These are phyloP conservation scores for Apostichopus japonicus DNA, from an alignment of 35 echinoderm and acorn worm genomes.

Conservation along the genomic window DNA sequence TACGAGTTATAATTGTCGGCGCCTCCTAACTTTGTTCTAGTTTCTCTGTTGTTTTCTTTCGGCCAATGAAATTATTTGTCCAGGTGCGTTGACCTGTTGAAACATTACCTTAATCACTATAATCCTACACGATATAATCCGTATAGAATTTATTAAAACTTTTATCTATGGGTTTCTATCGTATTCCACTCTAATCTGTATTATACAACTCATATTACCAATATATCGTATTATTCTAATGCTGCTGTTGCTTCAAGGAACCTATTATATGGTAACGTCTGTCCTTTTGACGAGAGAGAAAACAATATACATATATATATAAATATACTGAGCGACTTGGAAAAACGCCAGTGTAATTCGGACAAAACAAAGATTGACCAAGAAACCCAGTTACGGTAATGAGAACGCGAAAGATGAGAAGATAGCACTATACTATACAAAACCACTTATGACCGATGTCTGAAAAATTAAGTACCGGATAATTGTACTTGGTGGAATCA, in stretches of 20 bases:
- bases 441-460: not conserved
- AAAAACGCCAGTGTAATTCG: not conserved
- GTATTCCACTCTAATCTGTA: not conserved
- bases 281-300: not conserved
- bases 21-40: too few relatives aligned
- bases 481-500: not conserved
- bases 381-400: constrained; percentile 10
- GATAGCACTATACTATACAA: not conserved
- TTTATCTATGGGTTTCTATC: not conserved
- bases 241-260: not conserved
- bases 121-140: too few relatives aligned
- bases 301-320: too few relatives aligned
- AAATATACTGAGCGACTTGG: not conserved
- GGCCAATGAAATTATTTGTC: too few relatives aligned
- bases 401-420: constrained; percentile 1
- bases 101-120: too few relatives aligned
- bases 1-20: too few relatives aligned
- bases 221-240: not conserved
- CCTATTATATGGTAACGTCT: not conserved
- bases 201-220: not conserved
- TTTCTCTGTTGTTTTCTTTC: too few relatives aligned
- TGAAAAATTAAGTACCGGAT: constrained; percentile 19
- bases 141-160: too few relatives aligned
- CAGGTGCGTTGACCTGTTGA: too few relatives aligned
- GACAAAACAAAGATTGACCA: constrained; percentile 19